Evolutionary conservation across 2,113 vertebrate genomes (phyloP).

Genomic region (Sminthopsis crassicaudata): DNA sequence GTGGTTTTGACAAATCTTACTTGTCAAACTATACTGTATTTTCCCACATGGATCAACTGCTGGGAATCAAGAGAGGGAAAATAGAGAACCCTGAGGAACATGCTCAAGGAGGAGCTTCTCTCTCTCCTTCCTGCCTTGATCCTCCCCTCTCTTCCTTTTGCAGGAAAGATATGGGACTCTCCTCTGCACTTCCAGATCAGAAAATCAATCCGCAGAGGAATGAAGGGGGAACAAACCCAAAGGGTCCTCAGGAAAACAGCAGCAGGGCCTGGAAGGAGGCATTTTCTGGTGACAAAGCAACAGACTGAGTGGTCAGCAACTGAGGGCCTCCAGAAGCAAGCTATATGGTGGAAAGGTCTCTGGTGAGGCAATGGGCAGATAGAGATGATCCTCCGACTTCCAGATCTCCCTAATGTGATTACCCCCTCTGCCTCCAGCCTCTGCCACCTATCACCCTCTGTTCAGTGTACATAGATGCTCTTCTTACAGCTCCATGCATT

Average conservation of each 20-base stretch:
- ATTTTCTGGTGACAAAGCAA: background rate
- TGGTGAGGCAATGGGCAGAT: background rate
- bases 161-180: conserved; percentile 79
- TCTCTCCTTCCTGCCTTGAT: background rate
- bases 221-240: conserved; percentile 23
- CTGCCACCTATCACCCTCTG: conserved; percentile 13
- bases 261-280: conserved; percentile 15
- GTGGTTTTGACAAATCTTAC: background rate
- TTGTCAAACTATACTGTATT: background rate
- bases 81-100: background rate
- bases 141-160: conserved; percentile 35
- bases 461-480: conserved; percentile 38
- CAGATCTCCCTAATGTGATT: conserved; percentile 33
- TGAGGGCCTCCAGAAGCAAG: background rate
- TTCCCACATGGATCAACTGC: background rate
- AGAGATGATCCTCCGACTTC: background rate
- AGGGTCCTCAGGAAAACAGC: background rate
- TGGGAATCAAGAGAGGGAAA: background rate
- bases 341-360: background rate
- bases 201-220: conserved; percentile 17
- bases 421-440: background rate
- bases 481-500: conserved; percentile 32
- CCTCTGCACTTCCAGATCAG: conserved; percentile 76
- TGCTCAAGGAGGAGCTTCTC: background rate
- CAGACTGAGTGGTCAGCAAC: background rate